phyloP scores from a whole-genome alignment of 1,140 invertebrate species.

The Oryctes rhinoceros region DNA sequence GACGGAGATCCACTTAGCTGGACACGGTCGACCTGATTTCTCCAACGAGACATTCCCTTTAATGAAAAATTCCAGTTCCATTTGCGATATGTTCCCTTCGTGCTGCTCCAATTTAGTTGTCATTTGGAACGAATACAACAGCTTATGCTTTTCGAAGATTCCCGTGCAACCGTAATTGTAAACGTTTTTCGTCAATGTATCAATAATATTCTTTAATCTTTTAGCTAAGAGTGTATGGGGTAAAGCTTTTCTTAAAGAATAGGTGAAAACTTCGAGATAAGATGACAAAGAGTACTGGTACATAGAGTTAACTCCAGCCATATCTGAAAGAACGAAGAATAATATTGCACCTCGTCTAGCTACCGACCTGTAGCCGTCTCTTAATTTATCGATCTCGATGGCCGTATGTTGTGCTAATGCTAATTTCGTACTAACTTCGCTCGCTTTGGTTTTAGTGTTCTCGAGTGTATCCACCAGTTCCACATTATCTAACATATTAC shows the following conservation, averaged over 20 bases:
- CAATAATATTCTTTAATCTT: constrained; percentile 82
- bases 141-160: constrained; percentile 90
- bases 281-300: constrained; percentile 89
- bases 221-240: constrained; percentile 76
- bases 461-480: constrained; percentile 87
- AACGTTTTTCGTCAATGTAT: constrained; percentile 83
- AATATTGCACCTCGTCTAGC: constrained; percentile 86
- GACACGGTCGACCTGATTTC: constrained; percentile 72
- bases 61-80: constrained; percentile 89
- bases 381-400: constrained; percentile 79
- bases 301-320: constrained; percentile 87
- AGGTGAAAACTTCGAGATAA: constrained; percentile 82
- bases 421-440: constrained; percentile 76
- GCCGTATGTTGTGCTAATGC: constrained; percentile 76
- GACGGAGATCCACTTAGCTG: constrained; percentile 73
- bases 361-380: constrained; percentile 83
- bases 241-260: constrained; percentile 79
- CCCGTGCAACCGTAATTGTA: constrained; percentile 91
- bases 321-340: constrained; percentile 88
- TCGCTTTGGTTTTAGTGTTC: constrained; percentile 85
- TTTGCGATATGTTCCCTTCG: constrained; percentile 68
- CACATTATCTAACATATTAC: constrained; percentile 91
- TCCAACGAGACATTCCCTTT: constrained; percentile 75
- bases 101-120: constrained; percentile 81
- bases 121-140: constrained; percentile 91